Percentiles rank a stretch among this genome's conserved stretches.
Evolutionary conservation across 2,797 vertebrate species (phyloP).

Genomic region (Ara ararauna): DNA sequence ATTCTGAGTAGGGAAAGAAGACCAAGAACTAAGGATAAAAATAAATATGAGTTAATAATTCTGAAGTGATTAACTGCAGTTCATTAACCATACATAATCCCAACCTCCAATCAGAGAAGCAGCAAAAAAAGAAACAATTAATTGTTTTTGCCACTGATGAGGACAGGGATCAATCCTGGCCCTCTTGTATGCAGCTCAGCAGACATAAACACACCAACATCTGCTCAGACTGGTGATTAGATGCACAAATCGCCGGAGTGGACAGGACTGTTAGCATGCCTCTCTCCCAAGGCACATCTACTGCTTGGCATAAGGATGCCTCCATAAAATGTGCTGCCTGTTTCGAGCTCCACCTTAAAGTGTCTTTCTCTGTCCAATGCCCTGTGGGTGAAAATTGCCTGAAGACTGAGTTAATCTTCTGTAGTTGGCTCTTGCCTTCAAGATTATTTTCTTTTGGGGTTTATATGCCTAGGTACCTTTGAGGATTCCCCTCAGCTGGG

Average conservation of each 20-base stretch:
- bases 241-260: background rate
- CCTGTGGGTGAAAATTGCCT: background rate
- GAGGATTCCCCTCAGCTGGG: background rate
- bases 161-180: background rate
- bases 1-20: background rate
- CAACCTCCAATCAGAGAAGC: background rate
- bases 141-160: background rate
- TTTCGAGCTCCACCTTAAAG: background rate
- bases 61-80: background rate
- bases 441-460: background rate
- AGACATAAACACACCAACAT: background rate
- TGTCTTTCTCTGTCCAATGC: background rate
- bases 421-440: background rate
- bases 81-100: background rate
- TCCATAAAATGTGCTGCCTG: background rate
- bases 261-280: background rate
- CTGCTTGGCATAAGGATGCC: background rate
- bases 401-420: background rate
- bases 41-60: background rate
- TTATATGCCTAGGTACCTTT: background rate
- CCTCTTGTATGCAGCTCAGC: background rate
- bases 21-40: background rate
- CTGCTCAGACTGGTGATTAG: background rate
- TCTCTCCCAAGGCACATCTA: background rate
- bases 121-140: background rate